These are phyloP conservation scores for Chinchilla lanigera DNA, from an alignment of 2,113 vertebrate genomes.

Conservation along the genomic window DNA sequence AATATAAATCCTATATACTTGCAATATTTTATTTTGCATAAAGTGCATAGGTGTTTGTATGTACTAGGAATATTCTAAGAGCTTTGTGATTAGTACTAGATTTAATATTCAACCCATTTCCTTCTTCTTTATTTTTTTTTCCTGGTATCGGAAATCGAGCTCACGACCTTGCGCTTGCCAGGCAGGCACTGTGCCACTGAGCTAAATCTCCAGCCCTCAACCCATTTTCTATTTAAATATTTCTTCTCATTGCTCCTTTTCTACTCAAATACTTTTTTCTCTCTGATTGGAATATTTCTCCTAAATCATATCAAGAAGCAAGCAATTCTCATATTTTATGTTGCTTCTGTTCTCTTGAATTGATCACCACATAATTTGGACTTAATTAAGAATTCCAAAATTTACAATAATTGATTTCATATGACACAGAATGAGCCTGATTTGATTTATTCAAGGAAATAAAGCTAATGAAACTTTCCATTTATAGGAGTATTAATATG, in stretches of 20 bases:
- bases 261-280: background rate
- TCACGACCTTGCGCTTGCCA: too few relatives aligned
- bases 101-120: background rate
- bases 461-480: background rate
- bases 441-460: background rate
- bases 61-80: background rate
- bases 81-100: background rate
- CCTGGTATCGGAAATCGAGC: too few relatives aligned
- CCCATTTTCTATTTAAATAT: background rate
- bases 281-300: background rate
- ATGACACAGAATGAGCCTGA: background rate
- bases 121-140: too few relatives aligned
- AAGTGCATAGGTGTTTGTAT: background rate
- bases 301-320: background rate
- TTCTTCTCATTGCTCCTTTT: rapidly evolving
- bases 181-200: too few relatives aligned
- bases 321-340: background rate
- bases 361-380: background rate
- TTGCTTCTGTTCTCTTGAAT: background rate
- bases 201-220: too few relatives aligned
- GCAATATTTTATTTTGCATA: background rate
- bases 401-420: background rate
- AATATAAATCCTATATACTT: background rate
- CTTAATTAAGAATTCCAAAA: background rate
- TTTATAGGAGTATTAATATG: background rate